Evolutionary conservation across 2,113 vertebrate genomes (phyloP).

Genomic region (Paradisaea rubra): DNA sequence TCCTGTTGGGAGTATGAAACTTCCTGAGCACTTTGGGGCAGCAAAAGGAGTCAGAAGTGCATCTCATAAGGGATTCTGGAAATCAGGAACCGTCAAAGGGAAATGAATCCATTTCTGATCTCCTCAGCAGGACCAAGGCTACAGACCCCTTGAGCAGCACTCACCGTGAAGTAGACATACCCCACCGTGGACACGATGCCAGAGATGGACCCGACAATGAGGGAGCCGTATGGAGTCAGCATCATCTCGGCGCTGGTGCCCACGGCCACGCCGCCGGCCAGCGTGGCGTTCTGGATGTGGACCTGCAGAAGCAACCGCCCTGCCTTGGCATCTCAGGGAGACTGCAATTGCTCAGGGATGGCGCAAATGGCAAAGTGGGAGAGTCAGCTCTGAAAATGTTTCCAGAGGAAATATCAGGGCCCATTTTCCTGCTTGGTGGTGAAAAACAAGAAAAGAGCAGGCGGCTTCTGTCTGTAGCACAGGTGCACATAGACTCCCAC

Average conservation of each 20-base stretch:
- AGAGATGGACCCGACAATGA: conserved; percentile 85
- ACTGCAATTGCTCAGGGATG: neutral
- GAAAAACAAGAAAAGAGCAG: conserved; percentile 42
- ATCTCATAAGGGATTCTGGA: neutral
- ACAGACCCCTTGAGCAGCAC: neutral
- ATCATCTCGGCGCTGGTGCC: conserved; percentile 91
- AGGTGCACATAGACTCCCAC: conserved; percentile 49
- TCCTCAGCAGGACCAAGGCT: neutral
- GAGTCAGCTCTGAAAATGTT: neutral
- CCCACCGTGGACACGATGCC: conserved; percentile 89
- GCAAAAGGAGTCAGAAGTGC: neutral
- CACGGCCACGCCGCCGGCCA: conserved; percentile 90
- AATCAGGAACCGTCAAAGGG: neutral
- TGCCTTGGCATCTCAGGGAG: neutral
- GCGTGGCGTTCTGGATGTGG: conserved; percentile 91
- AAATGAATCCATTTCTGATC: neutral
- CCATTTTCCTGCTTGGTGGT: conserved; percentile 1
- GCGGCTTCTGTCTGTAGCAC: conserved; percentile 37
- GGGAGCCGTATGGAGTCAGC: conserved; percentile 86
- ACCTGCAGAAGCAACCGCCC: conserved; percentile 72
- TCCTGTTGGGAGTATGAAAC: neutral
- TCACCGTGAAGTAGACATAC: conserved; percentile 84
- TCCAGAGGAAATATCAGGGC: neutral
- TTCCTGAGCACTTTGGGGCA: neutral
- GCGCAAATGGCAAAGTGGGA: neutral